These are phyloP conservation scores for Microchrysa polita DNA, from an alignment of 2,888 invertebrate genomes.

Conservation along the genomic window DNA sequence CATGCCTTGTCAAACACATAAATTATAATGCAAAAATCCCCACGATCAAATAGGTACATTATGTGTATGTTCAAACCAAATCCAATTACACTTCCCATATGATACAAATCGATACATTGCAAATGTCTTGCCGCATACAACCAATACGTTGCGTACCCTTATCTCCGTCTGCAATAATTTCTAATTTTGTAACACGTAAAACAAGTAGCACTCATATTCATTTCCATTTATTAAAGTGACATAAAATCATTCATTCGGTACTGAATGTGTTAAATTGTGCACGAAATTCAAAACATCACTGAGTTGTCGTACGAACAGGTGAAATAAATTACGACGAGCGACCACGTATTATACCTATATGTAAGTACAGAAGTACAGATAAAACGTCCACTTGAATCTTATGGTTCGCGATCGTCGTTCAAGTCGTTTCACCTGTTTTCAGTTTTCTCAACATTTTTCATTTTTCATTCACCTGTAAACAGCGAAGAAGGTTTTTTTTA, in stretches of 20 bases:
- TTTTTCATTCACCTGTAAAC: too few relatives aligned
- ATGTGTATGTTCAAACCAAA: too few relatives aligned
- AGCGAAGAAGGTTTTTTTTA: conserved; percentile 1
- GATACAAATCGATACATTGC: too few relatives aligned
- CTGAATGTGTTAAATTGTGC: conserved; percentile 10
- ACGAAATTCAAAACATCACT: not conserved
- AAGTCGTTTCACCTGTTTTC: conserved; percentile 38
- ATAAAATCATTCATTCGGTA: conserved; percentile 20
- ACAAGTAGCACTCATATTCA: conserved; percentile 11
- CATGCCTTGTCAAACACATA: too few relatives aligned
- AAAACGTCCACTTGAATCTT: conserved; percentile 32
- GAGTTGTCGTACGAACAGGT: conserved; percentile 12
- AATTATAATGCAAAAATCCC: too few relatives aligned
- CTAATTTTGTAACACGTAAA: conserved; percentile 10
- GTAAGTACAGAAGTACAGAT: conserved; percentile 39
- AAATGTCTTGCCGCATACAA: too few relatives aligned
- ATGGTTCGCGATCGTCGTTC: not conserved
- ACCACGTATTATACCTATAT: conserved; percentile 12
- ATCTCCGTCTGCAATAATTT: too few relatives aligned
- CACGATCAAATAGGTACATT: too few relatives aligned
- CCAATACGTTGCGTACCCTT: too few relatives aligned
- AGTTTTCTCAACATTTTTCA: conserved; percentile 36
- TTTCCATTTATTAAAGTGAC: conserved; percentile 7
- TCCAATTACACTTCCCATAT: too few relatives aligned
- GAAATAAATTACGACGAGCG: conserved; percentile 37